Evolutionary conservation across 2,797 vertebrate species (phyloP).

Genomic region (Tadarida brasiliensis): DNA sequence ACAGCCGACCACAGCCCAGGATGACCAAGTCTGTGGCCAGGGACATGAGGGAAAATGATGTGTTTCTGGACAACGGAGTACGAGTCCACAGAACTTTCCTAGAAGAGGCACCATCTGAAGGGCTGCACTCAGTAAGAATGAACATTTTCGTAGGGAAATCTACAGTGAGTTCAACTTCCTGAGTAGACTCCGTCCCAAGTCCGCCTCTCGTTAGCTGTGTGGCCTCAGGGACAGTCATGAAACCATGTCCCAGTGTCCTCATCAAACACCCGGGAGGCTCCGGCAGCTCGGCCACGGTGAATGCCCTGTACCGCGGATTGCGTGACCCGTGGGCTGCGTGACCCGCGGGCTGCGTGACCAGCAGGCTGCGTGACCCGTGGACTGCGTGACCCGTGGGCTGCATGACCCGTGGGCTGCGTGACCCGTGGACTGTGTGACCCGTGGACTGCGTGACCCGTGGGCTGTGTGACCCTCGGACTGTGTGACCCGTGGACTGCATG

Average conservation of each 20-base stretch:
- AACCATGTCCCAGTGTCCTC: neutral
- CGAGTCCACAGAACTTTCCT: conserved; percentile 19
- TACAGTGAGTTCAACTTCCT: neutral
- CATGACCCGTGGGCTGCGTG: too few species aligned
- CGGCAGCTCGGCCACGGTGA: neutral
- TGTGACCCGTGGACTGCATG: neutral
- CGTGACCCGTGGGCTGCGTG: neutral
- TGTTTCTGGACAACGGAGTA: neutral
- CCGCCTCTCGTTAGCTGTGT: neutral
- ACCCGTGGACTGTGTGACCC: too few species aligned
- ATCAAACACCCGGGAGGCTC: neutral
- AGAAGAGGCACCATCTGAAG: neutral
- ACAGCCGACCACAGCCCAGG: neutral
- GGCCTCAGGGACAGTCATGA: neutral
- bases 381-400: too few species aligned
- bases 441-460: too few species aligned
- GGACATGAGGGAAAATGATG: neutral
- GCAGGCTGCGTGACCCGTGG: too few species aligned
- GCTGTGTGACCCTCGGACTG: neutral
- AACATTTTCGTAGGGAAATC: neutral
- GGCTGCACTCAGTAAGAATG: neutral
- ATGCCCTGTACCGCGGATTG: neutral
- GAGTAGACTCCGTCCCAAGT: neutral
- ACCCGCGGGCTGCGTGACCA: too few species aligned
- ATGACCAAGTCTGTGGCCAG: neutral